Evolutionary conservation across 2,113 vertebrate species (phyloP).

Genomic region (Macquaria australasica): DNA sequence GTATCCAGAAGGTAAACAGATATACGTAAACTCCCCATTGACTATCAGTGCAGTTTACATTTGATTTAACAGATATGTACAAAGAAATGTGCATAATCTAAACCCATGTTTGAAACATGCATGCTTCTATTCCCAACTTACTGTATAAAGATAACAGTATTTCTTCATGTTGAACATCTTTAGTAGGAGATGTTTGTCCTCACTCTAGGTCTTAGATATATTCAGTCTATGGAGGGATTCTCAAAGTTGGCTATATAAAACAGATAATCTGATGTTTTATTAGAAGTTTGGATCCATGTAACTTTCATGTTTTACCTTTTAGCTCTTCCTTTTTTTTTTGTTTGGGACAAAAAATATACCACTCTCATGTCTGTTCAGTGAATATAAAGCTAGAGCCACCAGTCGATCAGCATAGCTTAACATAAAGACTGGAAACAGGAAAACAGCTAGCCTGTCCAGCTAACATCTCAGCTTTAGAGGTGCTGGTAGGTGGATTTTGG

Average conservation of each 20-base stretch:
- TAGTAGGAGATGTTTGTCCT: background rate
- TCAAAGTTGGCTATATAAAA: background rate
- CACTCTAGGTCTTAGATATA: background rate
- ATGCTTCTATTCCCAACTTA: background rate
- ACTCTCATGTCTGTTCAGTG: background rate
- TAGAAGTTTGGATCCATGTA: background rate
- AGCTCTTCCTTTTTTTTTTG: background rate
- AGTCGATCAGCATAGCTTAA: background rate
- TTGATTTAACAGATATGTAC: background rate
- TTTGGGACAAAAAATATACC: background rate
- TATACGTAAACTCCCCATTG: background rate
- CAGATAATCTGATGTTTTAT: background rate
- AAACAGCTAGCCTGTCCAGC: background rate
- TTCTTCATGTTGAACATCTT: background rate
- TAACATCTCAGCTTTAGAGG: background rate
- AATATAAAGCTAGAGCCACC: background rate
- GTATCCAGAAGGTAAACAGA: background rate
- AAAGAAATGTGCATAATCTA: constrained; percentile 12
- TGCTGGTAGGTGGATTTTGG: background rate
- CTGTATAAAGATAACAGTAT: background rate
- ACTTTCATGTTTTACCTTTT: background rate
- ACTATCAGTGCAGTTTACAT: constrained; percentile 5
- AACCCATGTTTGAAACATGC: background rate
- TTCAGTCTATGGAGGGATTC: background rate
- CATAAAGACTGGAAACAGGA: background rate